A percentile compares a stretch with the other conserved stretches of the same genome.
Evolutionary conservation across 1,140 invertebrate genomes (phyloP).

Genomic region (Stegodyphus mimosarum): DNA sequence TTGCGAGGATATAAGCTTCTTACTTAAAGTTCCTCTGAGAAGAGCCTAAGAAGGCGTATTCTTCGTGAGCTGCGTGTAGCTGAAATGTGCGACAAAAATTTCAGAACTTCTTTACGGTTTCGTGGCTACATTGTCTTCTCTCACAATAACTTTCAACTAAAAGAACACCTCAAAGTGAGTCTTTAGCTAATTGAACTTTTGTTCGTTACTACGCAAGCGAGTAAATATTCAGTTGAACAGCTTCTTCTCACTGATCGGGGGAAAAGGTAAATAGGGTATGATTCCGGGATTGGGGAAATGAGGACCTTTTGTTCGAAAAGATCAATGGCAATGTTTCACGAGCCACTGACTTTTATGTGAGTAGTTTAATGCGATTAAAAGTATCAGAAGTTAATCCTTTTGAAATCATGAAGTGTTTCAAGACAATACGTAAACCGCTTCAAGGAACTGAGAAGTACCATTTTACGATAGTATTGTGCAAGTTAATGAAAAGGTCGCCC

Average conservation of each 20-base stretch:
- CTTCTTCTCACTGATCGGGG: not conserved
- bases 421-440: too few species aligned
- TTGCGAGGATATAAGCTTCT: too few species aligned
- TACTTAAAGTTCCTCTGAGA: too few species aligned
- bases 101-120: not conserved
- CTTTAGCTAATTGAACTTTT: not conserved
- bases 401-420: too few species aligned
- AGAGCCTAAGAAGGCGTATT: too few species aligned
- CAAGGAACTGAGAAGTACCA: too few species aligned
- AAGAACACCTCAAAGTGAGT: not conserved
- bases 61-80: too few species aligned
- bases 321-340: not conserved
- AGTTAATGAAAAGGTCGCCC: too few species aligned
- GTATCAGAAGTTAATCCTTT: too few species aligned
- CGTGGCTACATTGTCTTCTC: not conserved
- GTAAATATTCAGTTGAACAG: not conserved
- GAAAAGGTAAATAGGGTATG: not conserved
- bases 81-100: too few species aligned
- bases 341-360: not conserved
- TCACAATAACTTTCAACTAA: not conserved
- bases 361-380: not conserved
- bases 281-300: not conserved
- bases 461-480: too few species aligned
- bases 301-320: not conserved
- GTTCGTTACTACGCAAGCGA: not conserved